Conservation (phyloP, 2,113 vertebrate genomes). For the Ochotona princeps region DNA sequence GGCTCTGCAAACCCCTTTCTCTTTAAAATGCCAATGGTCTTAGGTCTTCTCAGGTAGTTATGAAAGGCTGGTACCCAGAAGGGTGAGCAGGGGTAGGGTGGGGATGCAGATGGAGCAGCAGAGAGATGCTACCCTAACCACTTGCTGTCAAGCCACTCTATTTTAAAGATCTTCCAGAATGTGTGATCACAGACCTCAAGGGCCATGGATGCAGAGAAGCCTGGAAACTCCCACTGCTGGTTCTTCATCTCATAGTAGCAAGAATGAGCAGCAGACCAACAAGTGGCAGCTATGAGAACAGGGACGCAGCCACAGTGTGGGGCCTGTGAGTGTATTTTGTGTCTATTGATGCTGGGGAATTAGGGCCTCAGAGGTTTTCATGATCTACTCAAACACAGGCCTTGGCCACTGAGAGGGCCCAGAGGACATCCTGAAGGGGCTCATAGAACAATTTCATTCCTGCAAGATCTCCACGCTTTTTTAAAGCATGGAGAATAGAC, state of each 20-base stretch:
- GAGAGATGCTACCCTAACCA: background rate
- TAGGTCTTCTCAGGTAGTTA: too few species aligned
- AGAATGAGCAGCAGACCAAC: background rate
- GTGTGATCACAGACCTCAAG: background rate
- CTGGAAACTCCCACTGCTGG: background rate
- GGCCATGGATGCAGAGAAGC: background rate
- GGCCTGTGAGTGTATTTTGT: background rate
- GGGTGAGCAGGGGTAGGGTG: too few species aligned
- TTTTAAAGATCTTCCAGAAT: background rate
- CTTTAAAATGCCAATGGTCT: too few species aligned
- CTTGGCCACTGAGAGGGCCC: background rate
- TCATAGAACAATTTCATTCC: too few species aligned
- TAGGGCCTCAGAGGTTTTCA: background rate
- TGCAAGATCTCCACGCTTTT: too few species aligned
- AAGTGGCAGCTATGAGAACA: background rate
- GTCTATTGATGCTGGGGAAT: background rate
- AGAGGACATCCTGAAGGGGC: background rate
- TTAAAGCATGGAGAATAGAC: too few species aligned
- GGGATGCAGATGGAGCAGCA: too few species aligned
- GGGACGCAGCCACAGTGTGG: background rate
- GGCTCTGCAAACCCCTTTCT: too few species aligned
- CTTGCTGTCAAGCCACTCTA: background rate
- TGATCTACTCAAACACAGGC: background rate
- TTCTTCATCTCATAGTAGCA: background rate
- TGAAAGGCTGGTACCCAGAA: too few species aligned